Evolutionary conservation across 2,888 invertebrate genomes (phyloP), one percentile per base, ranked within the genome.

Genomic region (Cyrtodaria siliqua): DNA sequence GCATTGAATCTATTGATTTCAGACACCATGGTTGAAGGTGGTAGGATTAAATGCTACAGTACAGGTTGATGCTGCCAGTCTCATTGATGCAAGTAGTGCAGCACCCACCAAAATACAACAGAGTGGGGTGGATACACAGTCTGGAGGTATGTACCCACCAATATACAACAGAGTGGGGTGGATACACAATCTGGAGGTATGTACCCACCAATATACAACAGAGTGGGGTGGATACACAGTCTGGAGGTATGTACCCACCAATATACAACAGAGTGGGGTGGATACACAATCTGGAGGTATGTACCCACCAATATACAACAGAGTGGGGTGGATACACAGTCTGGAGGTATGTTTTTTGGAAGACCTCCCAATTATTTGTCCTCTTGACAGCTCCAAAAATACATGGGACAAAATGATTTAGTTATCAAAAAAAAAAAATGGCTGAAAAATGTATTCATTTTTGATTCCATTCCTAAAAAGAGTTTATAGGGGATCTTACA

Each of bases 311-410:
- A 38, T 26, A 57, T 83, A 2, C 52, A 74, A 16, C 86, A 87
- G 68, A 83, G 80, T 68, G 88, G 87, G 44, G 79, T 85, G 14
- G 60, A 78, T 49, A 76, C 81, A 33, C 82, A 76, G 26, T 49
- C 77, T 47, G 88, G 86, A 74, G 88, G 87, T 87, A 62, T n/a
- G 86, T 86, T n/a, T n/a, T n/a, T n/a, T n/a, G n/a, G n/a, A n/a
- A n/a, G n/a, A n/a, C n/a, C n/a, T n/a, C n/a, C n/a, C n/a, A n/a
- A n/a, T n/a, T n/a, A n/a, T n/a, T n/a, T n/a, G n/a, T n/a, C n/a
- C n/a, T n/a, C n/a, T n/a, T n/a, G n/a, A n/a, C n/a, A n/a, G n/a
- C n/a, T n/a, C n/a, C n/a, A n/a, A n/a, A n/a, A n/a, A n/a, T n/a
- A n/a, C n/a, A n/a, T n/a, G n/a, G n/a, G n/a, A n/a, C n/a, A n/a